Percentiles rank a stretch among this genome's conserved stretches.
These are phyloP conservation scores for Sarcophaga caerulescens DNA, from an alignment of 2,888 invertebrate species.

Conservation along the genomic window DNA sequence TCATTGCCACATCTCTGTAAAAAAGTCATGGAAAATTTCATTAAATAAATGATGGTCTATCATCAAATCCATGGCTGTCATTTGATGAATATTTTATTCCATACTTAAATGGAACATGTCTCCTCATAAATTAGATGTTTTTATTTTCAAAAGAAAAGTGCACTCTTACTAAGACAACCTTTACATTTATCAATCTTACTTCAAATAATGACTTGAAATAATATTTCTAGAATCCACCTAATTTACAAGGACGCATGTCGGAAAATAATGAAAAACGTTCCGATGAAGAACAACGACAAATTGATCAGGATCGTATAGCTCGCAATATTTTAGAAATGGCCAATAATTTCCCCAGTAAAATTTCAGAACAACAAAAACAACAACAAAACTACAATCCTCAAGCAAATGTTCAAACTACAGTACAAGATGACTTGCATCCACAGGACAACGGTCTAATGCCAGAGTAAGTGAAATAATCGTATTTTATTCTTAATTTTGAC, in stretches of 20 bases:
- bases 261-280: slow-evolving; percentile 82
- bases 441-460: slow-evolving; percentile 71
- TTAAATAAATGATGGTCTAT: no score
- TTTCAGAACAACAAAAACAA: slow-evolving; percentile 22
- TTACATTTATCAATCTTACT: no score
- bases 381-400: slow-evolving; percentile 62
- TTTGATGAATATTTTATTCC: no score
- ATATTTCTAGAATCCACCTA: slow-evolving; percentile 33
- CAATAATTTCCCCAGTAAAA: slow-evolving; percentile 73
- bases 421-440: slow-evolving; percentile 42
- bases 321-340: slow-evolving; percentile 81
- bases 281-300: slow-evolving; percentile 85
- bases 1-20: no score
- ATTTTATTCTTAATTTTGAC: background rate
- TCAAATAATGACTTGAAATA: background rate
- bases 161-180: no score
- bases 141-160: no score
- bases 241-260: slow-evolving; percentile 77
- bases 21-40: no score
- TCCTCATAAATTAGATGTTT: no score
- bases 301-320: slow-evolving; percentile 85
- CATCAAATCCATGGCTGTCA: no score
- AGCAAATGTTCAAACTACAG: slow-evolving; percentile 60
- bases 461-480: slow-evolving; percentile 72
- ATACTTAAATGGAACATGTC: no score